A percentile compares a stretch with the other conserved stretches of the same genome.
Evolutionary conservation across 2,797 vertebrate species (phyloP).

Genomic region (Rachycentron canadum): DNA sequence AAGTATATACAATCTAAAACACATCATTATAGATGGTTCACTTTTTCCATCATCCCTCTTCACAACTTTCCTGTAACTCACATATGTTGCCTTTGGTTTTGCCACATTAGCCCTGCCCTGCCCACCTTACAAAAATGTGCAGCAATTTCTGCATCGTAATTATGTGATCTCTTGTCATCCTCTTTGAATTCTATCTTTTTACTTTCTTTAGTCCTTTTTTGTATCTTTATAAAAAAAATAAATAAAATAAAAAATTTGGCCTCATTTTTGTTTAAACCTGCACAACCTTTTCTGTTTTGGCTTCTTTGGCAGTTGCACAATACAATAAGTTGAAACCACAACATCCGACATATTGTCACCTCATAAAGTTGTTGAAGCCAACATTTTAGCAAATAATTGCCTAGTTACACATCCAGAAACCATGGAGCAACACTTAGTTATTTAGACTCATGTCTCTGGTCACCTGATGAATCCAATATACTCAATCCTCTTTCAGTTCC

Average conservation of each 20-base stretch:
- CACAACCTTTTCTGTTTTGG: neutral
- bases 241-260: too few species aligned
- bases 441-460: neutral
- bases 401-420: neutral
- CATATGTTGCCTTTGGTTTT: neutral
- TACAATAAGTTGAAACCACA: neutral
- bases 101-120: neutral
- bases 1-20: neutral
- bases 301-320: neutral
- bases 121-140: neutral
- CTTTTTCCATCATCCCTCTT: neutral
- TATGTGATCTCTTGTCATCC: neutral
- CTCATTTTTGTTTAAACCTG: neutral
- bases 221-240: neutral
- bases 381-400: neutral
- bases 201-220: neutral
- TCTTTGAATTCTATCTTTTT: neutral
- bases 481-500: neutral
- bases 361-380: neutral
- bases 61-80: neutral
- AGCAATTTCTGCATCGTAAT: neutral
- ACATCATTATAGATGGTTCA: neutral
- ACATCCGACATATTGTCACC: neutral
- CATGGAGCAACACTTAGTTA: neutral
- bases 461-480: neutral